A percentile compares a stretch with the other conserved stretches of the same genome.
Conservation (phyloP, 2,113 vertebrate species). For the Crotalus helleri region DNA sequence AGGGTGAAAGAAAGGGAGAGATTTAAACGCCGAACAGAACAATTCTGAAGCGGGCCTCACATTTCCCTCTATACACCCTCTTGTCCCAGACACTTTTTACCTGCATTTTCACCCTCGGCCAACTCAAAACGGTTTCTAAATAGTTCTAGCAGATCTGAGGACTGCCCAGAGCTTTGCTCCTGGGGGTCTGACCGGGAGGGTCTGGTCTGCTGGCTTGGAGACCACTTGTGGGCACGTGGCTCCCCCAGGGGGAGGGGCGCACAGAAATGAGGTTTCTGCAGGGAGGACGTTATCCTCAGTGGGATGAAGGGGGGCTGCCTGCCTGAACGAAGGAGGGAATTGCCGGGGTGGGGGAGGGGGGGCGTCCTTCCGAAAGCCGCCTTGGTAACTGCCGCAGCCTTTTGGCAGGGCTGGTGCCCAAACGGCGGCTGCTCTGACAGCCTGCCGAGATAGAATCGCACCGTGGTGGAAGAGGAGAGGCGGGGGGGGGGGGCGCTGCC, state of each 20-base stretch:
- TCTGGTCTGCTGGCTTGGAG: neutral
- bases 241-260: neutral
- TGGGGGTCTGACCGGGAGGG: neutral
- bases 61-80: neutral
- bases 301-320: neutral
- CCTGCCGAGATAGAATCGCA: neutral
- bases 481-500: neutral
- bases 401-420: too few species aligned
- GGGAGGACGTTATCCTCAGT: neutral
- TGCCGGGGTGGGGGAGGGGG: too few species aligned
- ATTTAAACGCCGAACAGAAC: neutral
- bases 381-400: too few species aligned
- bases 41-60: neutral
- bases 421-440: neutral
- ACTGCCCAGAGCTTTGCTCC: neutral
- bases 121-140: neutral
- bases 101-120: neutral
- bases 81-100: neutral
- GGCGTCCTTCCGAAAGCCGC: neutral
- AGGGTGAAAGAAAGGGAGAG: neutral
- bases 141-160: neutral
- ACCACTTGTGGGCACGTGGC: neutral
- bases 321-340: neutral
- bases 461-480: fast-evolving
- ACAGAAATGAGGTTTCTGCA: neutral